phyloP scores from a whole-genome alignment of 1,140 invertebrate species.

The Tetranychus urticae region DNA sequence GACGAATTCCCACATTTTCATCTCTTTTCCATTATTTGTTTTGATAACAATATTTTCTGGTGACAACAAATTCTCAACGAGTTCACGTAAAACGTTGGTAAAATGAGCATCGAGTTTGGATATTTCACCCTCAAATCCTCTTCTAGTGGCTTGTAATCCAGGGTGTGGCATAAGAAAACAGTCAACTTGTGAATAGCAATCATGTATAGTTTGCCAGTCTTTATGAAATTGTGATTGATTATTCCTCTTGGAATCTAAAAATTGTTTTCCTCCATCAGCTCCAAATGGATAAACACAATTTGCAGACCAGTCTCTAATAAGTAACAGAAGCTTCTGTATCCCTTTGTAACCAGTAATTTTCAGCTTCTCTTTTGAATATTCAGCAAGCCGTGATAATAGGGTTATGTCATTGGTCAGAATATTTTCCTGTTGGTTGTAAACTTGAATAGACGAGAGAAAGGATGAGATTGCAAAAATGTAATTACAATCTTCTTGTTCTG shows the following conservation, averaged over 20 bases:
- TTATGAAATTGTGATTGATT: conserved; percentile 43
- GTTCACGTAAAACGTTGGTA: too few species aligned
- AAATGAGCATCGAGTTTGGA: too few species aligned
- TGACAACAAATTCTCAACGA: too few species aligned
- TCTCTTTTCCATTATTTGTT: too few species aligned
- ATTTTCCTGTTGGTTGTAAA: conserved; percentile 29
- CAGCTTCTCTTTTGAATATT: conserved; percentile 31
- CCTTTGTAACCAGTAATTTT: too few species aligned
- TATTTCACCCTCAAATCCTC: too few species aligned
- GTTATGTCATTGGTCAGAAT: conserved; percentile 29
- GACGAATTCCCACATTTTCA: too few species aligned
- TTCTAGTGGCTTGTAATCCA: too few species aligned
- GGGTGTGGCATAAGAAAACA: too few species aligned
- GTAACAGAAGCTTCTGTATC: conserved; percentile 46
- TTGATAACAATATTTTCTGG: too few species aligned
- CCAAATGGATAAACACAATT: conserved; percentile 91
- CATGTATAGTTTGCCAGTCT: too few species aligned
- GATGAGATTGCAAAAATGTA: conserved; percentile 64
- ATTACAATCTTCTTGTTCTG: conserved; percentile 82
- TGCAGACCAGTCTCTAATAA: conserved; percentile 94
- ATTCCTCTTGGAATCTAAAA: conserved; percentile 60
- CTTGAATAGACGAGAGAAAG: conserved; percentile 16
- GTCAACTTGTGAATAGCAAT: too few species aligned
- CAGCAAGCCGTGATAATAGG: conserved; percentile 39
- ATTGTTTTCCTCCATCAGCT: conserved; percentile 53